Conservation (phyloP, 2,113 vertebrate species). For the Nothocercus nigrocapillus region DNA sequence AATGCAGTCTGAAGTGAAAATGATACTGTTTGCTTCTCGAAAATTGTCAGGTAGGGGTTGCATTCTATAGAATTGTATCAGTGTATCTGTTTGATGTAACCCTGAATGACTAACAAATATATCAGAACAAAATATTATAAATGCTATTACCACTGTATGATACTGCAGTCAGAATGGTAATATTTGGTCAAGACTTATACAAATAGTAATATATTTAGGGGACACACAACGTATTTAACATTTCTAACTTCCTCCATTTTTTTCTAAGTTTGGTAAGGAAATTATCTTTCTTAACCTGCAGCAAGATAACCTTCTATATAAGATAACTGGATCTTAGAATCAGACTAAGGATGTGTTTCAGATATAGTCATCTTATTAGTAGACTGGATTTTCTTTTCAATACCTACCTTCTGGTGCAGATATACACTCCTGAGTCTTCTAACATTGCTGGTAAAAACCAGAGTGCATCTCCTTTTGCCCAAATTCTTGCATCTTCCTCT, state of each 20-base stretch:
- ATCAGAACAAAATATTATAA: not conserved
- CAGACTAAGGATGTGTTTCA: not conserved
- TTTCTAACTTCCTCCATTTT: not conserved
- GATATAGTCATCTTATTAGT: not conserved
- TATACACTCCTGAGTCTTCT: conserved; percentile 86
- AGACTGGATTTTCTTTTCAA: not conserved
- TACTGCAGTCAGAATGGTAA: fast-evolving
- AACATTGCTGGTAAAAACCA: conserved; percentile 85
- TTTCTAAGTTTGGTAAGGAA: not conserved
- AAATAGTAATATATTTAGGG: not conserved
- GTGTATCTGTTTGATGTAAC: not conserved
- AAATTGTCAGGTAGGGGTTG: not conserved
- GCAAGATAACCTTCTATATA: not conserved
- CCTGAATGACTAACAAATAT: not conserved
- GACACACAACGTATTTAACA: not conserved
- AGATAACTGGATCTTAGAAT: not conserved
- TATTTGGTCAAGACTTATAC: not conserved
- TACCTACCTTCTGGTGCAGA: conserved; percentile 83
- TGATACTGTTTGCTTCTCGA: not conserved
- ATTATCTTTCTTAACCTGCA: not conserved
- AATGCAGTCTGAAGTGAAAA: not conserved
- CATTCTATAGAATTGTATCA: not conserved
- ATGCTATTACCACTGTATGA: not conserved
- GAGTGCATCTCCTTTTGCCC: conserved; percentile 62
- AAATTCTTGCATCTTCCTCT: conserved; percentile 67